Conservation (phyloP, 2,888 invertebrate species). For the Dromius quadrimaculatus region DNA sequence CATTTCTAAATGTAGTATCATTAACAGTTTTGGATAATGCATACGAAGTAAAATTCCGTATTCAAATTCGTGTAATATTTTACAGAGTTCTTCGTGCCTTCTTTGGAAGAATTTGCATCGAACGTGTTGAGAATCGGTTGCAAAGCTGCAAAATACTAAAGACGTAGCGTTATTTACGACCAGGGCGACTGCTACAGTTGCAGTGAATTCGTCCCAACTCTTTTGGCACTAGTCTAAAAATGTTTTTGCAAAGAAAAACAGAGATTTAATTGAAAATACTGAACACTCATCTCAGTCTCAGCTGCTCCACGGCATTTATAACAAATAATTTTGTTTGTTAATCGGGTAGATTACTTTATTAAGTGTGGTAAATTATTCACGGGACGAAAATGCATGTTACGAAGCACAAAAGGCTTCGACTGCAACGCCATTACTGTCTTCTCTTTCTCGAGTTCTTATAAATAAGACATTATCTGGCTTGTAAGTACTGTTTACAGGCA, state of each 20-base stretch:
- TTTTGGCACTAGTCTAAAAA: too few species aligned
- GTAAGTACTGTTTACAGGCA: constrained; percentile 62
- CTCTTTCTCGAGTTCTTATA: constrained; percentile 60
- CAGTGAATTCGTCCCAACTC: too few species aligned
- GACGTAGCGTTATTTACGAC: constrained; percentile 21
- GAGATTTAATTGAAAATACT: too few species aligned
- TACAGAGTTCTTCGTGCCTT: background rate
- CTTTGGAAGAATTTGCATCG: constrained; percentile 39
- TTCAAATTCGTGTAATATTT: constrained; percentile 47
- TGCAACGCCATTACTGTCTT: constrained; percentile 53
- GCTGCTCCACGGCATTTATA: too few species aligned
- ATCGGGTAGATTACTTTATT: too few species aligned
- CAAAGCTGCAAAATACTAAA: constrained; percentile 40
- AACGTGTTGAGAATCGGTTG: constrained; percentile 36
- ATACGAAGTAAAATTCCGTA: constrained; percentile 38
- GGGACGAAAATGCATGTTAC: too few species aligned
- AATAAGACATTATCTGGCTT: constrained; percentile 65
- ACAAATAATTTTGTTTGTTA: too few species aligned
- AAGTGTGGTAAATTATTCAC: too few species aligned
- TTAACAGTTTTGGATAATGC: constrained; percentile 30
- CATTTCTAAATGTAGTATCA: too few species aligned
- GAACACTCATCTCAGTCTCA: too few species aligned
- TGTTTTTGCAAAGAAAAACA: too few species aligned
- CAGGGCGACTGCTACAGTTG: too few species aligned
- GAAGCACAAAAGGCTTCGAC: background rate